These are phyloP conservation scores for Melanostoma mellinum DNA, from an alignment of 2,888 invertebrate genomes.

Conservation along the genomic window DNA sequence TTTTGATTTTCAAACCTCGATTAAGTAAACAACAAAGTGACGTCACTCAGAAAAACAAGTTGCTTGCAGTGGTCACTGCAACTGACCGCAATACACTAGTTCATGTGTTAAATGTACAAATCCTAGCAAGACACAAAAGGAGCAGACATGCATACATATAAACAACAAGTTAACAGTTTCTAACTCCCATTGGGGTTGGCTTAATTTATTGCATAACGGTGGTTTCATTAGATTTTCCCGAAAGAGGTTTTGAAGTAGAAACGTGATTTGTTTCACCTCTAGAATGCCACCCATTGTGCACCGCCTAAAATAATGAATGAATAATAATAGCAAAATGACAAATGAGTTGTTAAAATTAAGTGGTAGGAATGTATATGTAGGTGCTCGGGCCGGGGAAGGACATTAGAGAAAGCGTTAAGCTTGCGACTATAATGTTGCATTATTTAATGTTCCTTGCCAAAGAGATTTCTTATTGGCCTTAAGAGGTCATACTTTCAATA, in stretches of 20 bases:
- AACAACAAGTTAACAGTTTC: conserved; percentile 29
- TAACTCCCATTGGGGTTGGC: conserved; percentile 28
- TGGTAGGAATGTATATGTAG: too few species aligned
- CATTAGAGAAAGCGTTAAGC: too few species aligned
- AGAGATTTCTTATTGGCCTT: too few species aligned
- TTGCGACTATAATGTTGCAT: too few species aligned
- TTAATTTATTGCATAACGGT: conserved; percentile 31
- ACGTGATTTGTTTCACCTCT: neutral
- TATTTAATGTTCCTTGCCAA: too few species aligned
- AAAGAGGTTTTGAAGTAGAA: neutral
- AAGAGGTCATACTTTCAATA: too few species aligned
- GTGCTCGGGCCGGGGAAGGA: too few species aligned
- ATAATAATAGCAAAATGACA: too few species aligned
- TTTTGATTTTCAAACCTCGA: conserved; percentile 2
- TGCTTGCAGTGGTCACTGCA: conserved; percentile 55
- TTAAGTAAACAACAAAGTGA: conserved; percentile 14
- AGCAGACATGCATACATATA: neutral
- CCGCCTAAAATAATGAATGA: neutral
- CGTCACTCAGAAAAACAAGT: conserved; percentile 23
- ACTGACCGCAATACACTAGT: conserved; percentile 57
- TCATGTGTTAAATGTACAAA: conserved; percentile 19
- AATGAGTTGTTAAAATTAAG: too few species aligned
- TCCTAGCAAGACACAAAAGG: conserved; percentile 9
- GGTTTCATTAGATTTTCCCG: neutral
- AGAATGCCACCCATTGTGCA: neutral